Evolutionary conservation across 2,888 invertebrate species (phyloP), one percentile per base, ranked within the genome.

Genomic region (Volucella inanis): DNA sequence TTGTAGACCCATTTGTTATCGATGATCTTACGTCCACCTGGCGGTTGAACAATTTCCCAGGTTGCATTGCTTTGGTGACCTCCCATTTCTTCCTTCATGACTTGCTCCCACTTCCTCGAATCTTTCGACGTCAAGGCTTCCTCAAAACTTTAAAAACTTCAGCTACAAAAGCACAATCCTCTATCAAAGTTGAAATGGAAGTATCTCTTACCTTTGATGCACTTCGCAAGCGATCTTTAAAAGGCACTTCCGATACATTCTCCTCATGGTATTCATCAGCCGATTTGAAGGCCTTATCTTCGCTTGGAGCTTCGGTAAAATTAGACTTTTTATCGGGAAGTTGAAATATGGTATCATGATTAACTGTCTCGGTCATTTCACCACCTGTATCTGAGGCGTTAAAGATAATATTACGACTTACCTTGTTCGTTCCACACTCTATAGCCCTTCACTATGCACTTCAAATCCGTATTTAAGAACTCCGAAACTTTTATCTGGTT

Each of bases 1-100:
- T 88, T 88, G 50, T 82, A 89, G 1, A 89, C 87, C 88, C 89
- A 89, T 14, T 55, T 55, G 39, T 1, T n/a, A n/a, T n/a, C n/a
- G n/a, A n/a, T n/a, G n/a, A n/a, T n/a, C n/a, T n/a, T n/a, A n/a
- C n/a, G n/a, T n/a, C n/a, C n/a, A n/a, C n/a, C n/a, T n/a, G n/a
- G n/a, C n/a, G n/a, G n/a, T n/a, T n/a, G n/a, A n/a, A n/a, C n/a
- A n/a, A n/a, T n/a, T n/a, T n/a, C n/a, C n/a, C n/a, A n/a, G n/a
- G n/a, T n/a, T n/a, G n/a, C n/a, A n/a, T n/a, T n/a, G n/a, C n/a
- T n/a, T n/a, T n/a, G n/a, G n/a, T n/a, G n/a, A n/a, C n/a, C n/a
- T n/a, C n/a, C n/a, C n/a, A n/a, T n/a, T n/a, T n/a, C n/a, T n/a
- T n/a, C n/a, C n/a, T n/a, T n/a, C n/a, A n/a, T n/a, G n/a, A n/a